These are phyloP conservation scores for Stenotaenia linearis DNA, from an alignment of 2,888 invertebrate genomes.

Conservation along the genomic window DNA sequence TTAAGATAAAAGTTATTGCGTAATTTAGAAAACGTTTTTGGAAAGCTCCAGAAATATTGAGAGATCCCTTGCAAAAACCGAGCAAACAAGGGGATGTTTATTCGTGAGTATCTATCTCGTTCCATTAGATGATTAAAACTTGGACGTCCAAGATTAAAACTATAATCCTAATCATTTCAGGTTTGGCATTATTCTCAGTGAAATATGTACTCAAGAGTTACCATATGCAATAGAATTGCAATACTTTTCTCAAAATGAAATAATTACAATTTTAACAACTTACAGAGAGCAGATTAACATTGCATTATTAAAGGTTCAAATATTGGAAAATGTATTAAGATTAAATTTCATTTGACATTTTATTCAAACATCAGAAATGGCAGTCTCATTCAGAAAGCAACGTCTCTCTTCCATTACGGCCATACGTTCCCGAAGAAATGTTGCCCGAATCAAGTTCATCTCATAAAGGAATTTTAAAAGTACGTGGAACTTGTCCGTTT, in stretches of 20 bases:
- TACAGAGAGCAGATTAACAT: background rate
- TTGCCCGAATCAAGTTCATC: background rate
- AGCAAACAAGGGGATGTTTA: background rate
- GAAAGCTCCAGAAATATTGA: background rate
- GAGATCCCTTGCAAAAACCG: background rate
- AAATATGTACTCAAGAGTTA: constrained; percentile 2
- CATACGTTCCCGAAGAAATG: background rate
- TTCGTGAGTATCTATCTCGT: background rate
- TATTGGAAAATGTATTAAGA: background rate
- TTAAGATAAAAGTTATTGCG: no score
- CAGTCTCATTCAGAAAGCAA: background rate
- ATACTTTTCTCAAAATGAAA: background rate
- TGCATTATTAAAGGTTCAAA: background rate
- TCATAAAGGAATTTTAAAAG: background rate
- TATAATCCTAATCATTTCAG: background rate
- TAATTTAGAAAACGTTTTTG: background rate
- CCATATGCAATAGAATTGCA: background rate
- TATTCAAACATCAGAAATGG: background rate
- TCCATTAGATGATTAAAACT: background rate
- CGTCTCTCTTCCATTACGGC: background rate
- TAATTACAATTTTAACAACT: background rate
- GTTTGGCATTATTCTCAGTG: constrained; percentile 3
- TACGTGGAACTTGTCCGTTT: background rate
- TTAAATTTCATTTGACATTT: background rate
- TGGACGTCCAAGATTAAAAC: background rate